Evolutionary conservation across 2,797 vertebrate genomes (phyloP), one percentile per base, ranked within the genome.

Genomic region (Chaunax sp.): DNA sequence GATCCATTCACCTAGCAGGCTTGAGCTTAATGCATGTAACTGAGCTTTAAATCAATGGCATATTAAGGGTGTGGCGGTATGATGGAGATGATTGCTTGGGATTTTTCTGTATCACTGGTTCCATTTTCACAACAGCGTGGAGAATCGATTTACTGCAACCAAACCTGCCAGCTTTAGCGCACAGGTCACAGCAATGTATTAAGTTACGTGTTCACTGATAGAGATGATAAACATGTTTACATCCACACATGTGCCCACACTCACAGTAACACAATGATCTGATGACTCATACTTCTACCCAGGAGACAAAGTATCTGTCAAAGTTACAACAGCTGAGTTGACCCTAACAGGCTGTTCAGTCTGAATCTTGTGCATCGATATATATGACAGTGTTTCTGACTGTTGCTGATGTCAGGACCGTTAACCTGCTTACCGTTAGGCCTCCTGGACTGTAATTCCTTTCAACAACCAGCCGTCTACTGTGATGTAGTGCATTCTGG

Each of bases 41-140:
- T 1, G 81, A 91, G 78, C 82, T 86, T 87, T 81, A 89, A 90
- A 90, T 91, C 91, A 92, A 90, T 90, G 82, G 33, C 51, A 18
- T 75, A 87, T 73, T 67, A 79, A 78, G 76, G 83, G 82, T 33
- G 79, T 81, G 85, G 65, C 53, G 2, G 74, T 64, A 64, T 79
- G 71, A 87, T 72, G 67, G 74, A 76, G 70, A 80, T 76, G 82
- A 82, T 76, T 86, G 69, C 50, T 23, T 40, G 55, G 33, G 51
- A 78, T 59, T 64, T 73, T 61, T 69, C 57, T 63, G 51, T 43
- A 45, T 75, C 60, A 61, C 47, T 47, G 23, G 53, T 83, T 55
- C 69, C 64, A 71, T 77, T 82, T 83, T 59, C 41, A 41, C 52
- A 75, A 74, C 33, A 77, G 85, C 81, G 75, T 46, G 52, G 68